Evolutionary conservation across 1,140 invertebrate species (phyloP).

Genomic region (Microplitis demolitor): DNA sequence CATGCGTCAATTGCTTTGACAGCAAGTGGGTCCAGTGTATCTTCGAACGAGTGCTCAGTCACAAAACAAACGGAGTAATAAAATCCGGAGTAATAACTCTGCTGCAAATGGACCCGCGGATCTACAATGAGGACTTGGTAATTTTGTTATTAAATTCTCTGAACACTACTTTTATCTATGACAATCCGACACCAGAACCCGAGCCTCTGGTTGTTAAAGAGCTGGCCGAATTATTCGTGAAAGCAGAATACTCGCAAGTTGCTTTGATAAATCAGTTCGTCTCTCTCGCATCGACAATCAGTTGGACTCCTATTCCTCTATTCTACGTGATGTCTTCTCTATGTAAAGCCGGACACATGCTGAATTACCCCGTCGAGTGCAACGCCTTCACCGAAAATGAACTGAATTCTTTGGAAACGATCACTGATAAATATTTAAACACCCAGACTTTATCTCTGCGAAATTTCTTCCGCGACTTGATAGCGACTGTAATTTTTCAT

Average conservation of each 20-base stretch:
- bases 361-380: not conserved
- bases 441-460: slow-evolving; percentile 37
- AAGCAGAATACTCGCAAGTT: slow-evolving; percentile 14
- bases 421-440: slow-evolving; percentile 35
- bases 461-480: slow-evolving; percentile 36
- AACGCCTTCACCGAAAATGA: slow-evolving; percentile 30
- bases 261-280: slow-evolving; percentile 36
- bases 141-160: slow-evolving; percentile 37
- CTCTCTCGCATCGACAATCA: slow-evolving; percentile 25
- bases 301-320: slow-evolving; percentile 52
- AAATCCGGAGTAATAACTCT: slow-evolving; percentile 54
- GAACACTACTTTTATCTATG: slow-evolving; percentile 50
- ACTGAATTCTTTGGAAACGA: slow-evolving; percentile 17
- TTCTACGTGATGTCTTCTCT: slow-evolving; percentile 46
- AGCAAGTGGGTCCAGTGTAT: slow-evolving; percentile 55
- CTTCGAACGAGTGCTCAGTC: slow-evolving; percentile 54
- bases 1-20: slow-evolving; percentile 40
- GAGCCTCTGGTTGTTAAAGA: slow-evolving; percentile 38
- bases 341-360: not conserved
- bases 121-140: slow-evolving; percentile 38
- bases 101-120: slow-evolving; percentile 31
- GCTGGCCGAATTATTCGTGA: slow-evolving; percentile 36
- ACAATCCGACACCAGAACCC: slow-evolving; percentile 27
- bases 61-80: slow-evolving; percentile 56
- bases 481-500: slow-evolving; percentile 33